Evolutionary conservation across 2,888 invertebrate genomes (phyloP), one percentile per base, ranked within the genome.

Genomic region (Erebia ligea): DNA sequence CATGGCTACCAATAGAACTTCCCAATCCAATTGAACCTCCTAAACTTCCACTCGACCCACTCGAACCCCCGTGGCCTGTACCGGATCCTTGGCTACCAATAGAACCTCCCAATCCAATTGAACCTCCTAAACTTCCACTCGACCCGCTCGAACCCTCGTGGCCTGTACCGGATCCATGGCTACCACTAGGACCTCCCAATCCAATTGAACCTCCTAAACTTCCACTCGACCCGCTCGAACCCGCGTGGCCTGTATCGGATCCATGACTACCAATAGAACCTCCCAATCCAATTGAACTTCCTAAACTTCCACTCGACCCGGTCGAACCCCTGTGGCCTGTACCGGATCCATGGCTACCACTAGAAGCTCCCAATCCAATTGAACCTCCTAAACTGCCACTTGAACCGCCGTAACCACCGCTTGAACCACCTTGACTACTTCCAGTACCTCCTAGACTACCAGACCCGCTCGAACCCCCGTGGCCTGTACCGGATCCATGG

Each of bases 61-160:
- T 62, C 11, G 67, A 75, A 1, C 81, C 82, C 5, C 79, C 75
- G 52, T 77, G 77, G 48, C 61, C 42, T 1, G 71, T 68, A 66
- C 70, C 72, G 2, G 48, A 68, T 10, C 74, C 71, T 57, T 67
- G 45, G 21, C 73, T 69, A 11, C 78, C 73, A 48, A 13, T 15
- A 13, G 48, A 11, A 48, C 15, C 3, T 25, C 25, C 25, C 25
- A 25, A 25, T 25, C 25, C 25, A 25, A 3, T 25, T 25, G 25
- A 25, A 25, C 25, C 25, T 3, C 25, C 25, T 25, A 25, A 25
- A 25, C 25, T 25, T 1, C 25, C 25, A 25, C 25, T 25, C 2
- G 25, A 3, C 0, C 15, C 50, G 15, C 3, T 50, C 5, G 50
- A 50, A 50, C 50, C 34, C 11, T 11, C 11, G 11, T 11, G 2